Conservation (phyloP, 2,113 vertebrate genomes). For the Willisornis vidua region DNA sequence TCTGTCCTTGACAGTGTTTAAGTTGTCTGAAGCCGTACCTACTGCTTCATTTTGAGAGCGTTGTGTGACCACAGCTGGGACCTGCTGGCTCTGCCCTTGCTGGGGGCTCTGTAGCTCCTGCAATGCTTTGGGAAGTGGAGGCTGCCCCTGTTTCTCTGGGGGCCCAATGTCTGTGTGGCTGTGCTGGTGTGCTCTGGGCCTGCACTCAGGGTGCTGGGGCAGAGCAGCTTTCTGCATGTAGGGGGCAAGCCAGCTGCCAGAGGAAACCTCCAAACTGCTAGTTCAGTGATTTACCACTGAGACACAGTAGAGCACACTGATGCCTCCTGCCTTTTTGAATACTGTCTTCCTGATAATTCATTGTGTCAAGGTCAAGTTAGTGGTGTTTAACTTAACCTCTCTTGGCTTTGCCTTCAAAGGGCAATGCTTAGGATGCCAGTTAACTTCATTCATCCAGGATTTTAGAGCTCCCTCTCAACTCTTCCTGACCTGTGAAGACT, state of each 20-base stretch:
- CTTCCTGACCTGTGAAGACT: conserved; percentile 27
- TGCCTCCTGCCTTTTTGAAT: background rate
- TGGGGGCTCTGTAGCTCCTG: background rate
- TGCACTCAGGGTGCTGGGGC: background rate
- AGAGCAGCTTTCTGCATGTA: background rate
- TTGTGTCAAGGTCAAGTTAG: background rate
- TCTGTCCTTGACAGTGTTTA: background rate
- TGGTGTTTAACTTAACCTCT: background rate
- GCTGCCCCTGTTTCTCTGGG: background rate
- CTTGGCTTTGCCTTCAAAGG: background rate
- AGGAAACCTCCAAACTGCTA: background rate
- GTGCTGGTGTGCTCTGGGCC: background rate
- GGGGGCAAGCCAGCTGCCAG: background rate
- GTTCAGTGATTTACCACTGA: background rate
- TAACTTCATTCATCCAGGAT: background rate
- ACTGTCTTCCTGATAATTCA: background rate
- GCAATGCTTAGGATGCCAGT: background rate
- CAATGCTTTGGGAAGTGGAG: background rate
- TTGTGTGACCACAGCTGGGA: background rate
- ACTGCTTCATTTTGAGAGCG: background rate
- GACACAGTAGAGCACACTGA: background rate
- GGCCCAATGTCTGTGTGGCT: background rate
- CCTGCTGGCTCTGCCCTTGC: background rate
- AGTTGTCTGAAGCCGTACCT: background rate
- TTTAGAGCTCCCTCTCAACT: conserved; percentile 45